These are phyloP conservation scores for Rhyacophila brunnea DNA, from an alignment of 1,140 invertebrate species.

Conservation along the genomic window DNA sequence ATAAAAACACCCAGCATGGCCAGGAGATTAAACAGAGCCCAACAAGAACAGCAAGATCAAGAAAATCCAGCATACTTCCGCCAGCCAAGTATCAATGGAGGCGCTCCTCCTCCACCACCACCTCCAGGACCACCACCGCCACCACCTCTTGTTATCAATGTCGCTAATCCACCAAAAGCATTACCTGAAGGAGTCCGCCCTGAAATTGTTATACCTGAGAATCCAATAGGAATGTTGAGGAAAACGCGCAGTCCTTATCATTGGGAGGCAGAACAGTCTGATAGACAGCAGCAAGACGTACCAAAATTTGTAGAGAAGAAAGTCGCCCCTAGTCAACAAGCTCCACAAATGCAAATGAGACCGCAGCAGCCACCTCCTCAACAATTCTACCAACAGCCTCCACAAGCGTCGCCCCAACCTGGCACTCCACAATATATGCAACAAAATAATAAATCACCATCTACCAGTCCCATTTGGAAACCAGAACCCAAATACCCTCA, in stretches of 20 bases:
- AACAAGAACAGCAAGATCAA: slow-evolving; percentile 52
- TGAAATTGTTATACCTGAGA: slow-evolving; percentile 68
- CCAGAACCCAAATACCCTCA: slow-evolving; percentile 49
- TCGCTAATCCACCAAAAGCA: slow-evolving; percentile 43
- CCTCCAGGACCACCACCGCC: slow-evolving; percentile 47
- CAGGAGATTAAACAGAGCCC: slow-evolving; percentile 66
- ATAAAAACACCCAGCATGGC: slow-evolving; percentile 88
- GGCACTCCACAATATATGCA: slow-evolving; percentile 36
- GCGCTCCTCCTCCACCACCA: slow-evolving; percentile 57
- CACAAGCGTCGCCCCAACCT: slow-evolving; percentile 34
- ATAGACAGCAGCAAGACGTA: slow-evolving; percentile 44
- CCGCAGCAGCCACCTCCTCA: slow-evolving; percentile 35
- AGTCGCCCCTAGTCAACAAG: slow-evolving; percentile 45
- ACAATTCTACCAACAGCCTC: slow-evolving; percentile 42
- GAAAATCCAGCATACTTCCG: slow-evolving; percentile 54
- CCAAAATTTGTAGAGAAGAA: slow-evolving; percentile 50
- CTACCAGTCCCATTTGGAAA: slow-evolving; percentile 50
- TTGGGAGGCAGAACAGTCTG: slow-evolving; percentile 51
- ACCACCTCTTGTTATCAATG: slow-evolving; percentile 48
- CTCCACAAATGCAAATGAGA: slow-evolving; percentile 41
- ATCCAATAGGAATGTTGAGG: slow-evolving; percentile 61
- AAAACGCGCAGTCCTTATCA: slow-evolving; percentile 56
- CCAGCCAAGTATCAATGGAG: slow-evolving; percentile 40
- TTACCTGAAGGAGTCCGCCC: slow-evolving; percentile 52
- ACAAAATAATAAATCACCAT: slow-evolving; percentile 43